These are phyloP conservation scores for Ceyx margarethae DNA, from an alignment of 2,113 vertebrate species.

Conservation along the genomic window DNA sequence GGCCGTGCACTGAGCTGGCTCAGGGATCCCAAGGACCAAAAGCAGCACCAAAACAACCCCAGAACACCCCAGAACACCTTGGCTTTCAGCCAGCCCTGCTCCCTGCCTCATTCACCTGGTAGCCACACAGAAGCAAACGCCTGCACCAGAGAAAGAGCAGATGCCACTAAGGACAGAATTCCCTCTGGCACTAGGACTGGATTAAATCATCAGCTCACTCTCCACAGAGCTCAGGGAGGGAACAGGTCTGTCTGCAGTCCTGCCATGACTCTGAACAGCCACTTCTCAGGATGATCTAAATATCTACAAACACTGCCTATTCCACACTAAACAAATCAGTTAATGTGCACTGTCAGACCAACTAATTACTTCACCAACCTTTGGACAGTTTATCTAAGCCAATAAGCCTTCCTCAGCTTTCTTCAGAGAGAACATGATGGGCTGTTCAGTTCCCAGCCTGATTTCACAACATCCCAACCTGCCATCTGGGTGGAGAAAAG, in stretches of 20 bases:
- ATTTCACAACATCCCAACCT: neutral
- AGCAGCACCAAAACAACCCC: neutral
- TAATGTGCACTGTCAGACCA: neutral
- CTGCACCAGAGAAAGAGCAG: neutral
- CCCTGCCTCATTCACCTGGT: neutral
- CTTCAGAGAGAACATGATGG: neutral
- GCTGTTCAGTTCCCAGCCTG: neutral
- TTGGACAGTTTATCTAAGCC: constrained; percentile 1
- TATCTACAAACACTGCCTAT: constrained; percentile 4
- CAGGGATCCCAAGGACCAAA: neutral
- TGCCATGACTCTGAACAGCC: neutral
- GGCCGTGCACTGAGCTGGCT: neutral
- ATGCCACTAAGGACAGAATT: neutral
- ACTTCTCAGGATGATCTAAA: constrained; percentile 32
- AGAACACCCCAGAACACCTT: neutral
- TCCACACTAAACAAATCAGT: constrained; percentile 37
- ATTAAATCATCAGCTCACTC: neutral
- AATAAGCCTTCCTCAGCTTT: constrained; percentile 7
- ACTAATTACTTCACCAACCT: constrained; percentile 20
- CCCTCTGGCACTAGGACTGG: neutral
- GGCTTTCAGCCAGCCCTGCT: neutral
- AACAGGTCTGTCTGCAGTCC: neutral
- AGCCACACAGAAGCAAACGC: neutral
- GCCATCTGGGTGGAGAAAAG: neutral
- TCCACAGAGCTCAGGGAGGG: neutral